phyloP scores from a whole-genome alignment of 2,888 invertebrate species.

The Cantharis flavilabris region DNA sequence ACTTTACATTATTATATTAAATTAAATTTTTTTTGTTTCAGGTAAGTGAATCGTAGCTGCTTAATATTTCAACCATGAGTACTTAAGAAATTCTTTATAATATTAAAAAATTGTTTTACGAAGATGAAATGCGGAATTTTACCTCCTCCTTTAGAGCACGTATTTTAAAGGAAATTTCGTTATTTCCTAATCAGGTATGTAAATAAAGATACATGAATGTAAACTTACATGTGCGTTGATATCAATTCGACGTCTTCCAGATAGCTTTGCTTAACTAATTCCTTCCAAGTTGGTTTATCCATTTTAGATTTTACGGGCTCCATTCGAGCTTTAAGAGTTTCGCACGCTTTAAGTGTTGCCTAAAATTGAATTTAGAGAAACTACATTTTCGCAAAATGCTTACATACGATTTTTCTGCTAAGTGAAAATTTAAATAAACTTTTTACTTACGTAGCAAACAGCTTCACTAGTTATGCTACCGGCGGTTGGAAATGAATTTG shows the following conservation, averaged over 20 bases:
- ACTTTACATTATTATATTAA: neutral
- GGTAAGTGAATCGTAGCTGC: neutral
- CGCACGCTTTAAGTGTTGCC: slow-evolving; percentile 65
- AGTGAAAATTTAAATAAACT: neutral
- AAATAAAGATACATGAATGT: neutral
- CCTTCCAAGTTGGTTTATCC: slow-evolving; percentile 59
- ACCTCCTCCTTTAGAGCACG: too few relatives aligned
- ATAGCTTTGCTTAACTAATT: slow-evolving; percentile 61
- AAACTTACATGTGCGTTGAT: slow-evolving; percentile 60
- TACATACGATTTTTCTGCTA: neutral
- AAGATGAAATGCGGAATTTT: neutral
- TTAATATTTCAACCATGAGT: neutral
- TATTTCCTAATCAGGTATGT: neutral
- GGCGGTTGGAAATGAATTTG: slow-evolving; percentile 52
- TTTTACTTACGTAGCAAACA: slow-evolving; percentile 38
- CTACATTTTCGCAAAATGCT: neutral
- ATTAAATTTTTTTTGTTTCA: neutral
- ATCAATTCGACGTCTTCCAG: slow-evolving; percentile 62
- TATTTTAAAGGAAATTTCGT: neutral
- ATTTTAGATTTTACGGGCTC: slow-evolving; percentile 62
- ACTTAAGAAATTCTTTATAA: neutral
- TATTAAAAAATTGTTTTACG: neutral
- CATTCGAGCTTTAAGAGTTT: slow-evolving; percentile 63
- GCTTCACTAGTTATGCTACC: slow-evolving; percentile 44
- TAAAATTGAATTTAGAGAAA: slow-evolving; percentile 40